Evolutionary conservation across 2,888 invertebrate species (phyloP).

Genomic region (Heliconius ismenius): DNA sequence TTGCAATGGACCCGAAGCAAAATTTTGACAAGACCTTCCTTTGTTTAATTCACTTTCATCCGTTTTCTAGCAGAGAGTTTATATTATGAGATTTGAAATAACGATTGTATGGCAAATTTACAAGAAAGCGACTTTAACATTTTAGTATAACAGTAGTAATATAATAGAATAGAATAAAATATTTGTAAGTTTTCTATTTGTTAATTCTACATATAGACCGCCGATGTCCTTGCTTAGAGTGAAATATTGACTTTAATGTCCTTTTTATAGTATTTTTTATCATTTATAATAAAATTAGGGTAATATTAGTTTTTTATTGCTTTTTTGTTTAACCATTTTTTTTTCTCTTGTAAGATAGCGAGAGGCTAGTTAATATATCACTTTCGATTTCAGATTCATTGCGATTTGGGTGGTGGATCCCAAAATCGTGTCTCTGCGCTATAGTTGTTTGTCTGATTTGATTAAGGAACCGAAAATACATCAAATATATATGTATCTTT

Average conservation of each 20-base stretch:
- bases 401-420: background rate
- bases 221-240: background rate
- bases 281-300: background rate
- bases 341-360: background rate
- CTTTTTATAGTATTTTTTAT: background rate
- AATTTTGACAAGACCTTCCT: background rate
- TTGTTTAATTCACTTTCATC: slow-evolving; percentile 11
- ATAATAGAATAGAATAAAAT: background rate
- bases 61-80: background rate
- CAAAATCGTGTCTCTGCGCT: background rate
- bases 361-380: background rate
- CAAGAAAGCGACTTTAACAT: background rate
- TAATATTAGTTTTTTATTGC: background rate
- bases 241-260: background rate
- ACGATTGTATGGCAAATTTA: background rate
- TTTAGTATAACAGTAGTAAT: background rate
- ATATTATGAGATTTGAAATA: background rate
- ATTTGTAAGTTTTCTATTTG: background rate
- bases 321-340: background rate
- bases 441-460: background rate
- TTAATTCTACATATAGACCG: background rate
- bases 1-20: slow-evolving; percentile 3
- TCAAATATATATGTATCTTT: background rate
- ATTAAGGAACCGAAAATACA: background rate
- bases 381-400: background rate